Evolutionary conservation across 2,888 invertebrate genomes (phyloP), one percentile per base, ranked within the genome.

Genomic region (Malthinus seriepunctatus): DNA sequence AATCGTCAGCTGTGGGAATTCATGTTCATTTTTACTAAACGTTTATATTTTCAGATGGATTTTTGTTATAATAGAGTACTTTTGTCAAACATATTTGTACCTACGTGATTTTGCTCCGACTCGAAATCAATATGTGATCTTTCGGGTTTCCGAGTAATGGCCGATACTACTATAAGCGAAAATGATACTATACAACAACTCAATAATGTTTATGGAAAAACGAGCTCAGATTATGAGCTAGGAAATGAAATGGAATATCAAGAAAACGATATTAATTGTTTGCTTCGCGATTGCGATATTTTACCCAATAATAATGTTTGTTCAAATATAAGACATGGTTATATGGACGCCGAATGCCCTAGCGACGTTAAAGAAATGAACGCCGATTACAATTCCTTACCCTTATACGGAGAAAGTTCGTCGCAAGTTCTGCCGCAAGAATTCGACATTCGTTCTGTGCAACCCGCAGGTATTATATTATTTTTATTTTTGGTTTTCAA

Each of bases 251-350:
- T 71, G 32, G 73, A 72, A 56, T 74, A 73, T 60, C 57, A 57
- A 14, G 64, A 69, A 34, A 63, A 54, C 8, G 68, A 69, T 50
- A 66, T 66, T 60, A 62, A 63, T 48, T 60, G 66, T 47, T 60
- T 59, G 35, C 61, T 63, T 52, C 55, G 61, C 37, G 63, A 59
- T 56, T 70, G 67, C 59, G 65, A 71, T 57, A 68, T 72, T 59
- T 64, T 75, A 53, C 76, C 77, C 5, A 77, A 77, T 63, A 78
- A 77, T 65, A 77, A 76, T 64, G 63, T 76, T 57, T 75, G 74
- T 66, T 72, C 73, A 34, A 57, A 51, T 37, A 51, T 53, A 48
- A 55, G 44, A 53, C 63, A 65, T 54, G 66, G 65, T 56, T 66
- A 65, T 48, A 62, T 64, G 52, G 64, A 65, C 50, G 61, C 58